phyloP scores from a whole-genome alignment of 2,888 invertebrate genomes.

The Ormyrus rosae region DNA sequence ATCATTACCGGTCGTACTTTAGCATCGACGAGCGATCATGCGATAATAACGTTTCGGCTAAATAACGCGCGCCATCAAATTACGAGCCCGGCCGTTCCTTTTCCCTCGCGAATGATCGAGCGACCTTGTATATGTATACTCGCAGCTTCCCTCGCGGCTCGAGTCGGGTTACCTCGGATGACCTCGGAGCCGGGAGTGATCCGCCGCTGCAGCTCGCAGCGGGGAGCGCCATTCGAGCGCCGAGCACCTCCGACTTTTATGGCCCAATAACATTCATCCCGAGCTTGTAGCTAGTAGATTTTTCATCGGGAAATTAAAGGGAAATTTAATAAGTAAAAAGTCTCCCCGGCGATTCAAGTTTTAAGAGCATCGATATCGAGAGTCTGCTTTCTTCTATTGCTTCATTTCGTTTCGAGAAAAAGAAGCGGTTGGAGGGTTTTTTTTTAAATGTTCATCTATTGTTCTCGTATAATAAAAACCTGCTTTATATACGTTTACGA shows the following conservation, averaged over 20 bases:
- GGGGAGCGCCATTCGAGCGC: slow-evolving; percentile 66
- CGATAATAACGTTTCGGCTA: slow-evolving; percentile 22
- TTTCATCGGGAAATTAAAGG: too few relatives aligned
- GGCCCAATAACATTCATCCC: too few relatives aligned
- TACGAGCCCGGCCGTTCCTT: background rate
- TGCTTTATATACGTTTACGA: too few relatives aligned
- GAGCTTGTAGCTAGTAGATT: too few relatives aligned
- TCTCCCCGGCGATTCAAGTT: too few relatives aligned
- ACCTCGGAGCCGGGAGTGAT: slow-evolving; percentile 25
- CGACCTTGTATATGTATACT: slow-evolving; percentile 42
- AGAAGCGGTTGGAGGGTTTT: too few relatives aligned
- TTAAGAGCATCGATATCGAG: too few relatives aligned
- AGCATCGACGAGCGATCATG: background rate
- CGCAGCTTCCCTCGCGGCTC: background rate
- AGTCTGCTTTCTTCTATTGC: too few relatives aligned
- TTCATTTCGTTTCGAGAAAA: too few relatives aligned
- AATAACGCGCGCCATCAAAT: slow-evolving; percentile 23
- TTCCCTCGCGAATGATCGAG: background rate
- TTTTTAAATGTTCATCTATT: too few relatives aligned
- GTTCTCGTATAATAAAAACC: too few relatives aligned
- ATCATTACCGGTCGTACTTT: slow-evolving; percentile 17
- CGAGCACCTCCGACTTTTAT: slow-evolving; percentile 37
- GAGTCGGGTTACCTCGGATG: slow-evolving; percentile 12
- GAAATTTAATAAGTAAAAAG: too few relatives aligned
- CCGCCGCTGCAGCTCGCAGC: slow-evolving; percentile 58